Percentiles rank a stretch among this genome's conserved stretches.
These are phyloP conservation scores for Pogonognathellus flavescens DNA, from an alignment of 1,140 invertebrate genomes.

Conservation along the genomic window DNA sequence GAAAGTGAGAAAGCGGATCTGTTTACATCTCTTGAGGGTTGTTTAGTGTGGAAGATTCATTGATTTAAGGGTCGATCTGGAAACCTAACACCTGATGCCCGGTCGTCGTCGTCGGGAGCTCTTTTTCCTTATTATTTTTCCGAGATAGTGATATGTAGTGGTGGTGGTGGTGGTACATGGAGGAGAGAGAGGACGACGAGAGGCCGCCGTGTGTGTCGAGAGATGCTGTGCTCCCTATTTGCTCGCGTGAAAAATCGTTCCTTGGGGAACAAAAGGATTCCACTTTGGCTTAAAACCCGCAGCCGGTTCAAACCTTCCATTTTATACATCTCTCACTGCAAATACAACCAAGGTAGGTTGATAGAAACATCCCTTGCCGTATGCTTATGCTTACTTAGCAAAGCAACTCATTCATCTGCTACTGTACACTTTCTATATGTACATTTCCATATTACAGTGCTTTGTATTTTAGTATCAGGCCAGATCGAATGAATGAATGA, in stretches of 20 bases:
- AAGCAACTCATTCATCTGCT: too few relatives aligned
- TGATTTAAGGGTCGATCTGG: conserved; percentile 62
- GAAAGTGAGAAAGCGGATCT: conserved; percentile 40
- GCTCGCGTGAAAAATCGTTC: conserved; percentile 60
- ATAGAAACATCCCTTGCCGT: neutral
- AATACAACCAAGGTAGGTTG: too few relatives aligned
- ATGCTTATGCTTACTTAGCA: neutral
- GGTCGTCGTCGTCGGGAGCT: neutral
- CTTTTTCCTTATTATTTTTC: conserved; percentile 59
- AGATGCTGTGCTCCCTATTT: conserved; percentile 61
- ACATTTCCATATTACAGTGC: too few relatives aligned
- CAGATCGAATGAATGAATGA: too few relatives aligned
- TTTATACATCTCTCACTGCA: too few relatives aligned
- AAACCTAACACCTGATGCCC: conserved; percentile 60
- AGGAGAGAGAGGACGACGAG: conserved; percentile 8
- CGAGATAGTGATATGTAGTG: conserved; percentile 1
- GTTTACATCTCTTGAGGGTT: conserved; percentile 57
- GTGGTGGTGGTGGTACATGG: neutral
- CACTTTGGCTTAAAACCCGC: conserved; percentile 58
- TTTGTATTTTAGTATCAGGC: too few relatives aligned
- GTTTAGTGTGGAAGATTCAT: conserved; percentile 60
- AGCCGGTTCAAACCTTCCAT: conserved; percentile 55
- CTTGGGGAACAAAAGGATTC: conserved; percentile 60
- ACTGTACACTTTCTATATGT: too few relatives aligned
- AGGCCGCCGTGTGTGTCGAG: conserved; percentile 20